Evolutionary conservation across 2,888 invertebrate genomes (phyloP), one percentile per base, ranked within the genome.

Genomic region (Agapetus fuscipes): DNA sequence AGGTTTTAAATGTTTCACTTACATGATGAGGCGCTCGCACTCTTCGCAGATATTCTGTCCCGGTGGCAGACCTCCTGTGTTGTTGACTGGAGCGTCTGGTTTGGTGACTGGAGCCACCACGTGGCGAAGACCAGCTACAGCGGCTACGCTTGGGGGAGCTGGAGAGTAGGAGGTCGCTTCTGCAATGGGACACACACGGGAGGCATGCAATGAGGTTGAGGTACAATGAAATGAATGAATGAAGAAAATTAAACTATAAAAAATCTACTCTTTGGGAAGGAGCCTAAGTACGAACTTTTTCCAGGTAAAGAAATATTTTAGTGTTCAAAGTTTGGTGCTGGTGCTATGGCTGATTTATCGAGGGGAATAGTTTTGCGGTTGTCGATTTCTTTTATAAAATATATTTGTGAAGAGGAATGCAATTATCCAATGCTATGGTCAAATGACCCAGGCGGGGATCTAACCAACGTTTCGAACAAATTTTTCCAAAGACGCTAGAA

Each of bases 21-120:
- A 96, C 95, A 91, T 88, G 71, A 96, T 94, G 59, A 94, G 82
- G 58, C 94, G 82, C 66, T 94, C 94, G 75, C 97, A 97, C 60
- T 93, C 93, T 53, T 87, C 87, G 75, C 97, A 97, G 66, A 91
- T 84, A 71, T 90, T 91, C 71, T 90, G 89, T 57, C 87, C 85
- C 53, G 87, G 78, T 53, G 85, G 83, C 54, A 88, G 73, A 58
- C 81, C 83, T 54, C 76, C 78, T 53, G 76, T 78, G 59, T 77
- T 70, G 62, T 78, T 76, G 59, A 73, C 56, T 51, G 75, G 74
- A 44, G 66, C 65, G 53, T 70, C 65, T 54, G 80, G 77, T 51
- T 72, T 63, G 56, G 77, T 69, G 62, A 82, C 74, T 48, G 88
- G 87, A 50, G 87, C 84, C 51, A 71, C 65, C 54, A 88, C 85